Percentiles rank a stretch among this genome's conserved stretches.
Evolutionary conservation across 2,113 vertebrate genomes (phyloP).

Genomic region (Syngnathus floridae): DNA sequence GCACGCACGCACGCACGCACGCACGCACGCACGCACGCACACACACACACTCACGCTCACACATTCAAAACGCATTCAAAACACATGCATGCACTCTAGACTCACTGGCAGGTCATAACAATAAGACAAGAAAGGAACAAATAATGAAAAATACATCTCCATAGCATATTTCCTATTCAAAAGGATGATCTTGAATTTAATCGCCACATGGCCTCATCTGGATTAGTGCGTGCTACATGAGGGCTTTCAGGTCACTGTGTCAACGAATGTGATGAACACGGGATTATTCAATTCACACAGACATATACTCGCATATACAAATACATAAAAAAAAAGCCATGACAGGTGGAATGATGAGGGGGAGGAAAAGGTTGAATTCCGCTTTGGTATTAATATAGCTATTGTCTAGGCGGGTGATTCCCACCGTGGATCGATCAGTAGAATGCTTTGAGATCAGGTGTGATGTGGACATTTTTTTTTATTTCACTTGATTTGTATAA

Average conservation of each 20-base stretch:
- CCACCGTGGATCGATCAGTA: neutral
- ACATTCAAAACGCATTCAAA: too few relatives aligned
- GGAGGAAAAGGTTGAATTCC: conserved; percentile 1
- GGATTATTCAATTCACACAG: conserved; percentile 38
- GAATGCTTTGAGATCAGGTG: neutral
- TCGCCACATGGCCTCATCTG: conserved; percentile 26
- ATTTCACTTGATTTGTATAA: neutral
- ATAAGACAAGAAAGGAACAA: neutral
- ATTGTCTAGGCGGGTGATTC: neutral
- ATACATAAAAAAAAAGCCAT: neutral
- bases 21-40: neutral
- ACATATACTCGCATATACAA: neutral
- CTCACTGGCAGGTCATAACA: neutral
- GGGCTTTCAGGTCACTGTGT: conserved; percentile 41
- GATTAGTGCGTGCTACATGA: conserved; percentile 26
- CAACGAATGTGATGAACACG: conserved; percentile 40
- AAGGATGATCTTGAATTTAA: conserved; percentile 7
- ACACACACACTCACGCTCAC: too few relatives aligned
- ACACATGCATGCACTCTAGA: neutral
- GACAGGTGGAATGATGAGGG: conserved; percentile 31
- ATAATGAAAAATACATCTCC: neutral
- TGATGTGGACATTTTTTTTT: neutral
- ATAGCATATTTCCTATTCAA: neutral
- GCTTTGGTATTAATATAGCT: neutral
- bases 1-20: neutral